phyloP scores from a whole-genome alignment of 92 coral and sea anemone species.

The Siderastrea radians region DNA sequence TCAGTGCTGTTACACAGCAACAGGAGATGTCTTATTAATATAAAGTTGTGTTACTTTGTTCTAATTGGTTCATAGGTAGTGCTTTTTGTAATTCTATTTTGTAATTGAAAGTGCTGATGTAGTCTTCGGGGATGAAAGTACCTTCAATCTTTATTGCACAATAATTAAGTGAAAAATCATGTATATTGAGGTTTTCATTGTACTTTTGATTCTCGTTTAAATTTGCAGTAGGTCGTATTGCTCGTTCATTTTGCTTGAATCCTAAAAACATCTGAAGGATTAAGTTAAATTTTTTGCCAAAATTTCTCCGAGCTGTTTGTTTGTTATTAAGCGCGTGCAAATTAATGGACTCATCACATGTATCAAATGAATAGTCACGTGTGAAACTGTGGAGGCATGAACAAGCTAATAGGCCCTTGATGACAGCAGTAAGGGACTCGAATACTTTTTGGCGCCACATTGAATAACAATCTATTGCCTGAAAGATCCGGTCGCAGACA shows the following conservation, averaged over 20 bases:
- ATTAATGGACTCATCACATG: slow-evolving; percentile 24
- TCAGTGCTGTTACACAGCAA: not conserved
- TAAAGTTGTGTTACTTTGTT: not conserved
- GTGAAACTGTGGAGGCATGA: slow-evolving; percentile 40
- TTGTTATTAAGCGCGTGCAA: slow-evolving; percentile 3
- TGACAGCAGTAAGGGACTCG: slow-evolving; percentile 22
- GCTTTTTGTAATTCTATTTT: too few species aligned
- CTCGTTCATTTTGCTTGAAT: too few species aligned
- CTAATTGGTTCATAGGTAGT: not conserved
- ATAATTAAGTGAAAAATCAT: too few species aligned
- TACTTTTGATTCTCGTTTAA: too few species aligned
- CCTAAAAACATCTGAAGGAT: too few species aligned
- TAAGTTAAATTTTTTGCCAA: too few species aligned
- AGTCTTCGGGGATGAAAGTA: too few species aligned
- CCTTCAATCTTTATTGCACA: too few species aligned
- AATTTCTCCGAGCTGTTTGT: not conserved
- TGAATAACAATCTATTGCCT: slow-evolving; percentile 8
- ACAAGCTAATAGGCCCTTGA: not conserved
- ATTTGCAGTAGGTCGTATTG: too few species aligned
- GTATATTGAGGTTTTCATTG: too few species aligned
- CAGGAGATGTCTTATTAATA: not conserved
- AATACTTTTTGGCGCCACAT: slow-evolving; percentile 23
- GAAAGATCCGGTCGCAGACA: slow-evolving; percentile 36
- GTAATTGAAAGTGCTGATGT: too few species aligned
- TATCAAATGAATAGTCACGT: slow-evolving; percentile 14